Evolutionary conservation across 2,113 vertebrate genomes (phyloP).

Genomic region (Pterocles burchelli): DNA sequence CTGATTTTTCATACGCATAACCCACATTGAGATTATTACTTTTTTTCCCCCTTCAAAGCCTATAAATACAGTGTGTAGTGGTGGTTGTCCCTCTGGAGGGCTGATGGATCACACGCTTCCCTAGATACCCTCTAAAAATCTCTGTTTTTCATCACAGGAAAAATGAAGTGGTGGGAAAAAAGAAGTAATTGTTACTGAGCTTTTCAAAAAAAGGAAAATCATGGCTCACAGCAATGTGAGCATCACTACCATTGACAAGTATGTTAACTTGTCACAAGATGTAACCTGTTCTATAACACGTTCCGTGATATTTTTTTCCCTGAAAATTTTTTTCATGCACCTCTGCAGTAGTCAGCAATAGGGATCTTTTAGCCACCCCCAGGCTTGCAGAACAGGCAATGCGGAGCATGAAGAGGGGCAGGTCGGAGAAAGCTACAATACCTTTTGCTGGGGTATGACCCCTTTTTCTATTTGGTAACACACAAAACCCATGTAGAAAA

Average conservation of each 20-base stretch:
- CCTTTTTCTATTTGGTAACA: background rate
- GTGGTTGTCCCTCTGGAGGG: background rate
- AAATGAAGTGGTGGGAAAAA: background rate
- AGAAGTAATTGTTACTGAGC: background rate
- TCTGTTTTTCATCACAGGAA: background rate
- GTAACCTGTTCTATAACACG: background rate
- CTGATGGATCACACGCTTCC: background rate
- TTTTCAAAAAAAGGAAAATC: background rate
- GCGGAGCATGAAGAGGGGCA: background rate
- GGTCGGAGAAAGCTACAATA: background rate
- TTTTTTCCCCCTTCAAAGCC: fast-evolving
- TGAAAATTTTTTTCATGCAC: background rate
- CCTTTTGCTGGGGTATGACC: background rate
- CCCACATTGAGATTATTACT: background rate
- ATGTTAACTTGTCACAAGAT: background rate
- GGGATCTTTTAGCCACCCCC: background rate
- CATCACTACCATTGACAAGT: background rate
- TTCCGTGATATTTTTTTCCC: background rate
- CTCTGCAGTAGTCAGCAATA: background rate
- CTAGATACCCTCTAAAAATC: background rate
- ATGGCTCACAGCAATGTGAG: background rate
- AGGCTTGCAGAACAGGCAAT: background rate
- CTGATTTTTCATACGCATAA: background rate
- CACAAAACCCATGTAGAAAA: background rate
- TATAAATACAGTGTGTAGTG: background rate